phyloP scores from a whole-genome alignment of 1,140 invertebrate species.

The Drosophila ambigua region DNA sequence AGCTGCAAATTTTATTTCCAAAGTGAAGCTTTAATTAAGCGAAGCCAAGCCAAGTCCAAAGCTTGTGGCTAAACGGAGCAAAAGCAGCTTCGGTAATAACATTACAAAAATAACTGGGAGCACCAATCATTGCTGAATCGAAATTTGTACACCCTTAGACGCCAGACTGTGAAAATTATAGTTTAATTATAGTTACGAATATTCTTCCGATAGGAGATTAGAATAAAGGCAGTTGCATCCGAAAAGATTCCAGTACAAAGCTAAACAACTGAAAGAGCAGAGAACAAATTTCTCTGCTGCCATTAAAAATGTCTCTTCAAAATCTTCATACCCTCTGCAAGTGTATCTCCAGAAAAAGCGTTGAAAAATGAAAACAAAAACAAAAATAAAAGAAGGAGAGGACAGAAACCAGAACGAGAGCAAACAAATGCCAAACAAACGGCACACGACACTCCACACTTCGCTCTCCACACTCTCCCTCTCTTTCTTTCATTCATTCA shows the following conservation, averaged over 20 bases:
- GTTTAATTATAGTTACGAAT: no score
- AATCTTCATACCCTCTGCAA: no score
- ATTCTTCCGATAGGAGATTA: no score
- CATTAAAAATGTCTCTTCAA: no score
- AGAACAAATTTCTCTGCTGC: no score
- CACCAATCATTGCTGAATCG: background rate
- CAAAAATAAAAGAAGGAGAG: constrained; percentile 5
- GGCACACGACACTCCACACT: constrained; percentile 22
- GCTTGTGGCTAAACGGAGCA: constrained; percentile 53
- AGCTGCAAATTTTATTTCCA: constrained; percentile 65
- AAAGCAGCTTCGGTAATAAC: constrained; percentile 53
- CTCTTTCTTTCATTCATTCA: background rate
- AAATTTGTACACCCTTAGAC: no score
- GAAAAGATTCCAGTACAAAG: no score
- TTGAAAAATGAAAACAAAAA: constrained; percentile 61
- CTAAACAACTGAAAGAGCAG: no score
- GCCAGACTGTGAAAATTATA: no score
- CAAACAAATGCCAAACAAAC: constrained; percentile 74
- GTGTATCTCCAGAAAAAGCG: constrained; percentile 17
- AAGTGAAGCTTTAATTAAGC: constrained; percentile 77
- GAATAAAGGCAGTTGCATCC: no score
- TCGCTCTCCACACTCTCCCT: constrained; percentile 3
- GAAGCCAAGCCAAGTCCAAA: constrained; percentile 43
- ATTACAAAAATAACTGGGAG: constrained; percentile 36
- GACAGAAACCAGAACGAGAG: constrained; percentile 33